These are phyloP conservation scores for Phytoseiulus persimilis DNA, from an alignment of 2,888 invertebrate species.

Conservation along the genomic window DNA sequence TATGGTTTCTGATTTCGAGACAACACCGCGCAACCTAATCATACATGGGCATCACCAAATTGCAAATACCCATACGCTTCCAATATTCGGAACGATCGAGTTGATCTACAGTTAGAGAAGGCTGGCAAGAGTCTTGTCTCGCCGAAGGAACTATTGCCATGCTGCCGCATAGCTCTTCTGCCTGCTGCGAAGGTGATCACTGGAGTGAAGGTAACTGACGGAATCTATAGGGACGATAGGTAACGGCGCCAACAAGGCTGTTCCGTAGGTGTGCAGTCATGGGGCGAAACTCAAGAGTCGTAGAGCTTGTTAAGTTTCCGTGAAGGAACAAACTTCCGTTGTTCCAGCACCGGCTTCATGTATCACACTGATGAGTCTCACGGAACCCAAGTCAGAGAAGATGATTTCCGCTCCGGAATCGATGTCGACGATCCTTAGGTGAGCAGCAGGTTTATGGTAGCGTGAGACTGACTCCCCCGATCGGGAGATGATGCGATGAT, in stretches of 20 bases:
- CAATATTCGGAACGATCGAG: conserved; percentile 52
- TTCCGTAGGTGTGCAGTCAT: conserved; percentile 52
- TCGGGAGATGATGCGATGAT: too few species aligned
- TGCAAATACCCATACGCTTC: conserved; percentile 55
- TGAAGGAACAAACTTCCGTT: conserved; percentile 52
- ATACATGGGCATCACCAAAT: conserved; percentile 19
- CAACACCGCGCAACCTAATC: neutral
- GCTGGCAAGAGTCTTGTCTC: conserved; percentile 54
- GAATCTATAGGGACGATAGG: conserved; percentile 49
- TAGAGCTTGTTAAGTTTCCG: conserved; percentile 50
- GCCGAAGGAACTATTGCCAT: conserved; percentile 55
- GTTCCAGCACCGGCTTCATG: conserved; percentile 58
- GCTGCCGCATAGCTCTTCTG: conserved; percentile 56
- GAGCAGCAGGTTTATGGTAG: too few species aligned
- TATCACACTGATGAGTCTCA: conserved; percentile 53
- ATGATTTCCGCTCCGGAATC: conserved; percentile 49
- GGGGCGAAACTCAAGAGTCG: conserved; percentile 52
- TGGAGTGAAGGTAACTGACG: conserved; percentile 49
- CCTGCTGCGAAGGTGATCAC: conserved; percentile 52
- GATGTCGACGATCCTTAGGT: too few species aligned
- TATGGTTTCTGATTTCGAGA: neutral
- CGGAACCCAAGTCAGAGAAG: conserved; percentile 55
- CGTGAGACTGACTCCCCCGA: too few species aligned
- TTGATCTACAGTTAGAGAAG: conserved; percentile 53
- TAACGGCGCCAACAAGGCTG: conserved; percentile 55